Conservation (phyloP, 2,113 vertebrate genomes). For the Scopus umbretta region DNA sequence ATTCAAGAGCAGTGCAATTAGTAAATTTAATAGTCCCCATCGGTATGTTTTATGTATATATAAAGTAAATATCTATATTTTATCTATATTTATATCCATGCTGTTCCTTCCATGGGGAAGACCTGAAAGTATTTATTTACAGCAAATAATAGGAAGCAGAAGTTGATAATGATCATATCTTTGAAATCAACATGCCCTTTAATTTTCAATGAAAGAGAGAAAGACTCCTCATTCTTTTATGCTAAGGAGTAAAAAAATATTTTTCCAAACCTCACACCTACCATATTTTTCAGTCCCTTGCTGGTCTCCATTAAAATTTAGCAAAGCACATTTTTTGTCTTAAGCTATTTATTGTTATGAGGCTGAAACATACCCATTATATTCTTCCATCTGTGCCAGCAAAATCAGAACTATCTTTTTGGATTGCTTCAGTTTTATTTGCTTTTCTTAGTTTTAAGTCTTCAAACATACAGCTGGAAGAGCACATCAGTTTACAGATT, state of each 20-base stretch:
- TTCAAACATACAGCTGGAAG: background rate
- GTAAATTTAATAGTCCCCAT: background rate
- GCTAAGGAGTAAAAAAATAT: background rate
- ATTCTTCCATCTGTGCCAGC: background rate
- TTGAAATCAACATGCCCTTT: background rate
- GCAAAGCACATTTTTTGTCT: background rate
- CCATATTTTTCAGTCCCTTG: background rate
- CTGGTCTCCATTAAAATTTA: background rate
- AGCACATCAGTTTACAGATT: background rate
- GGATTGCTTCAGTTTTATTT: background rate
- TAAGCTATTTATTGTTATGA: background rate
- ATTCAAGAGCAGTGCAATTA: background rate
- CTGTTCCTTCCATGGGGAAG: background rate
- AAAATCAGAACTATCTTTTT: background rate
- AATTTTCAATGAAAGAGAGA: background rate
- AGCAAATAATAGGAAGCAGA: background rate
- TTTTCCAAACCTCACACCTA: background rate
- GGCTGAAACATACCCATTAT: background rate
- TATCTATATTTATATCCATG: background rate
- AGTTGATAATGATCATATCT: background rate
- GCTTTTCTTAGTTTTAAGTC: background rate
- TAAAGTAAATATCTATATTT: background rate
- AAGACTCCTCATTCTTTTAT: background rate
- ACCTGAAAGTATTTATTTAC: background rate
- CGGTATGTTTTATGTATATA: background rate